Evolutionary conservation across 2,113 vertebrate species (phyloP), one percentile per base, ranked within the genome.

Genomic region (Prionailurus viverrinus): DNA sequence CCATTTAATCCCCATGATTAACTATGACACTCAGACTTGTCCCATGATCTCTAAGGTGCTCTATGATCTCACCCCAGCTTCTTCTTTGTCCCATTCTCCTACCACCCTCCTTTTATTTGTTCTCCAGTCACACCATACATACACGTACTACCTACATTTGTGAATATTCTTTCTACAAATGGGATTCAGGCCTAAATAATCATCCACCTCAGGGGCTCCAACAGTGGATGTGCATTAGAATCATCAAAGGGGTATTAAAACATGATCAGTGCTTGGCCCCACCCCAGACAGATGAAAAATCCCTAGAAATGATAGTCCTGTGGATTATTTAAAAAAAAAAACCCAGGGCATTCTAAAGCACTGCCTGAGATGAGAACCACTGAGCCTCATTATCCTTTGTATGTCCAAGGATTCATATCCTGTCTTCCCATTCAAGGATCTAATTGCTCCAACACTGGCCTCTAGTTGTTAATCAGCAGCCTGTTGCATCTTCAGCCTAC

Each of bases 241-340:
- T 84, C 79, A 84, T 33, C 45, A 94, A 74, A 15, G 55, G 68
- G 63, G 2, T 45, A 39, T 95, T 74, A 84, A 80, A 92, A 78
- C 58, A 39, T 63, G 29, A 87, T 65, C 79, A 85, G 10, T 73
- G 16, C 61, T 92, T 95, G 48, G 48, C 31, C 6, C 23, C 15
- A 16, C 61, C 51, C 25, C 58, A 39, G 85, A 71, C 74, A 91
- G 76, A 93, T 93, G 9, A 65, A 71, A 74, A 85, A 29, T 53
- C 36, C 58, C 58, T 84, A 16, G 16, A 58, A 83, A 21, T 65
- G 39, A 78, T 48, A 83, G 61, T 4, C 27, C 7, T 89, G 27
- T 36, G 12, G 23, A 58, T 88, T 94, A 74, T 89, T 96, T 95
- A 33, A 19, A 63, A 68, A n/a, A 15, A 63, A 69, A 85, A 71